Conservation (phyloP, 2,113 vertebrate species). For the Planiliza haematocheilus region DNA sequence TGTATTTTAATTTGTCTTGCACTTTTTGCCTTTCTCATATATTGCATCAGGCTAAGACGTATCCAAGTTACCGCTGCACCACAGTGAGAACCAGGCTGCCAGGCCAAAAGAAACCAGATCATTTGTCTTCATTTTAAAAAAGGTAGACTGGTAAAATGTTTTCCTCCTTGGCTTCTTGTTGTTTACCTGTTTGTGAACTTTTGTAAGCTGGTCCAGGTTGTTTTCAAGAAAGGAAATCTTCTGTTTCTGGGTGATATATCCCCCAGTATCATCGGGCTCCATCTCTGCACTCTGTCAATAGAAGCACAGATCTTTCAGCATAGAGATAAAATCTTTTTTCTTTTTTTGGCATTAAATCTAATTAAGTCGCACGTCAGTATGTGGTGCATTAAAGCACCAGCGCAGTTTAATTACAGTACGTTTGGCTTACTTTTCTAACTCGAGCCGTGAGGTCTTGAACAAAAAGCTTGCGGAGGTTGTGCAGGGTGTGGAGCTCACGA, state of each 20-base stretch:
- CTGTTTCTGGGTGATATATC: constrained; percentile 91
- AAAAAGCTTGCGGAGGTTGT: constrained; percentile 80
- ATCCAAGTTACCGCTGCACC: not conserved
- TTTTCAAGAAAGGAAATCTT: constrained; percentile 98
- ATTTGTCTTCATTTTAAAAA: constrained; percentile 17
- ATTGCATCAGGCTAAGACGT: constrained; percentile 10
- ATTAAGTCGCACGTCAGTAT: too few species aligned
- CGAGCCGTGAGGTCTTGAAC: constrained; percentile 79
- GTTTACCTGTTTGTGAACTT: constrained; percentile 95
- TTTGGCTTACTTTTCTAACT: constrained; percentile 75
- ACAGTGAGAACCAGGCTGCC: not conserved
- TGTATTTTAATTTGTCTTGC: constrained; percentile 48
- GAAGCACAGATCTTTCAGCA: constrained; percentile 23
- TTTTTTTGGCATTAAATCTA: too few species aligned
- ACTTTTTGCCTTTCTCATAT: constrained; percentile 2
- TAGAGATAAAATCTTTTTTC: not conserved
- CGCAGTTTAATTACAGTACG: not conserved
- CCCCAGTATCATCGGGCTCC: constrained; percentile 88
- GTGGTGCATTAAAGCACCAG: too few species aligned
- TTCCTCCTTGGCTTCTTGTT: constrained; percentile 16
- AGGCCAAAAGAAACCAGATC: not conserved
- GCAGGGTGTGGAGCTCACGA: constrained; percentile 85
- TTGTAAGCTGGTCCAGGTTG: constrained; percentile 96
- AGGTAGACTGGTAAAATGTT: not conserved
- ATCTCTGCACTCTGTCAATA: constrained; percentile 86